These are phyloP conservation scores for Maniola jurtina DNA, from an alignment of 1,140 invertebrate genomes.

Conservation along the genomic window DNA sequence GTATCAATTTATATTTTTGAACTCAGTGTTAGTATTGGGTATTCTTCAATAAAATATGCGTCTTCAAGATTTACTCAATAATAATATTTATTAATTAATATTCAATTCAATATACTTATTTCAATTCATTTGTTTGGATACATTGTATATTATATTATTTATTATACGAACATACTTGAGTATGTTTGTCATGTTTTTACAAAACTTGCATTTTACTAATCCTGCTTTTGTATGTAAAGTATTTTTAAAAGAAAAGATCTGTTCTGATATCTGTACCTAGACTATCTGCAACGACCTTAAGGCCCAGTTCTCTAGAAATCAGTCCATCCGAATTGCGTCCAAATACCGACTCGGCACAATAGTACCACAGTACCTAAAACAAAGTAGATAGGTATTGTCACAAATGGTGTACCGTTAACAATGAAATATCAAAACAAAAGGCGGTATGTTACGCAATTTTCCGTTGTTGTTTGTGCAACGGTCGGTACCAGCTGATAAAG, in stretches of 20 bases:
- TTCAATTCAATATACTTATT: too few relatives aligned
- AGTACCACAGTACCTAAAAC: slow-evolving; percentile 8
- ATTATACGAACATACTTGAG: too few relatives aligned
- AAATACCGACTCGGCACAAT: slow-evolving; percentile 5
- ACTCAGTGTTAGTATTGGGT: too few relatives aligned
- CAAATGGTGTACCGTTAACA: slow-evolving; percentile 6
- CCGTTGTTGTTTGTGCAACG: slow-evolving; percentile 25
- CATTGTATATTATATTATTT: too few relatives aligned
- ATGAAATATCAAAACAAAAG: slow-evolving; percentile 13
- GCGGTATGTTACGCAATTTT: slow-evolving; percentile 23
- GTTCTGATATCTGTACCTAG: not conserved
- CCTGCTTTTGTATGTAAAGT: not conserved
- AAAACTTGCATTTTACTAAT: too few relatives aligned
- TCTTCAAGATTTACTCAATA: too few relatives aligned
- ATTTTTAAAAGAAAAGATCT: not conserved
- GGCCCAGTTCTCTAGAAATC: slow-evolving; percentile 1
- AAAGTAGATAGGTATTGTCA: slow-evolving; percentile 1
- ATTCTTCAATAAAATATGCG: too few relatives aligned
- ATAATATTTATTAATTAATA: too few relatives aligned
- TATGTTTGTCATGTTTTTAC: too few relatives aligned
- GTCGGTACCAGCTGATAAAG: slow-evolving; percentile 27
- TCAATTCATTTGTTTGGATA: too few relatives aligned
- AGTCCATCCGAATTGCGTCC: slow-evolving; percentile 4
- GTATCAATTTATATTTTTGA: too few relatives aligned
- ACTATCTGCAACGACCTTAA: not conserved